Evolutionary conservation across 2,888 invertebrate genomes (phyloP), one percentile per base, ranked within the genome.

Genomic region (Epirrhoe tristata): DNA sequence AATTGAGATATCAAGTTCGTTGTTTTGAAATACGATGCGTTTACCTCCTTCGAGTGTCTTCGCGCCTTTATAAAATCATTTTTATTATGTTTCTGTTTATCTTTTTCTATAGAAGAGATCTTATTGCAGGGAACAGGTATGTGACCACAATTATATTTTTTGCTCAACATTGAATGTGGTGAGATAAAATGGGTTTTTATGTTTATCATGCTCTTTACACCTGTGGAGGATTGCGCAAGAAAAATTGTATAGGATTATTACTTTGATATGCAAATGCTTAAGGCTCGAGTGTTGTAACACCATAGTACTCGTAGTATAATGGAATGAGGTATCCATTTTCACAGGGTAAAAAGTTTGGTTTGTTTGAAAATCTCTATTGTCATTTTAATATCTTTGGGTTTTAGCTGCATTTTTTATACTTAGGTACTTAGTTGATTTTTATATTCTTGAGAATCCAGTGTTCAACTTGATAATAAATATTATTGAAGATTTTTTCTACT

Each of bases 1-100:
- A 82, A 86, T 84, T 81, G 82, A 81, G 81, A 85, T 87, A 87
- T 91, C 89, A 78, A 79, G 84, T 89, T 87, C 82, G 80, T 81
- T 91, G 89, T 92, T 92, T 87, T 90, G 91, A 85, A 91, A 92
- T 82, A 80, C 76, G 86, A 92, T 76, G 76, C 89, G 71, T 79
- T 83, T 79, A 86, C 85, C 86, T 85, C 86, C 75, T 86, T 85
- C 82, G 53, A 78, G 72, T 76, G 76, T 77, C 72, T 85, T 86
- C 82, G 83, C 85, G 81, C 85, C 81, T 82, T 85, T 84, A 82
- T 81, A 82, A 81, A 83, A 79, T 74, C 73, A 75, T 78, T 83
- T 86, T 88, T 88, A 87, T 88, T 83, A 80, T 81, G 80, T 85
- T 82, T 83, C 78, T 78, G 82, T 86, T 85, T 82, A 82, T 84